Base-by-base conservation (phyloP, 1,140 invertebrate species). In the Cotesia typhae region DNA sequence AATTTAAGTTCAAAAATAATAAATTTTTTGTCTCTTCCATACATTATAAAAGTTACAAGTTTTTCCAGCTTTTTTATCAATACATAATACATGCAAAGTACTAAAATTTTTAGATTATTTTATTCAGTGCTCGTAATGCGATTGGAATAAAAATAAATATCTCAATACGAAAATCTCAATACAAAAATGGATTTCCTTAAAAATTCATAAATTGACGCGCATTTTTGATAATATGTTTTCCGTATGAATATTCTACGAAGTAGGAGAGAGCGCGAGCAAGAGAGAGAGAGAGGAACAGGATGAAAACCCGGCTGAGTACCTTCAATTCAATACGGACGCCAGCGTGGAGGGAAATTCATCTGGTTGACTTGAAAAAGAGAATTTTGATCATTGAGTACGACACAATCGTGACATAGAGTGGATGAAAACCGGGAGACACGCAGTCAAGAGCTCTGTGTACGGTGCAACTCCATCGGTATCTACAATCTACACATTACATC, bases 361-460 rank as follows among this genome's bases (percentile, higher is more conserved):
- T 53, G 66, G 6, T 51, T 67, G 28, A 55, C 28, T 67, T n/a
- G 51, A 53, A 35, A 55, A 41, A 51, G 66, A 51, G 41, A 67
- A 52, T 67, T 67, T 37, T 41, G 51, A 67, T 53, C 28, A 67
- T 67, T 67, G 66, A 67, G 66, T 36, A 67, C 51, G 66, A 67
- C 66, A 67, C 52, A 53, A 35, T 47, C 41, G 66, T 67, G 66
- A 67, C 66, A 20, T 67, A 17, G 53, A 67, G 66, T 67, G 66
- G 52, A 67, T 67, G 66, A 67, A 51, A 67, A 17, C 51, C 41
- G 66, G 36, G 51, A 53, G 41, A 53, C 47, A 67, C 47, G 52
- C 17, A 41, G 41, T 47, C 41, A 38, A 14, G 37, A 20, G 59
- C 64, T 14, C 12, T 52, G 12, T n/a, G 36, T 36, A 36, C 7